These are phyloP conservation scores for Gulo gulo DNA, from an alignment of 2,113 vertebrate genomes.

Conservation along the genomic window DNA sequence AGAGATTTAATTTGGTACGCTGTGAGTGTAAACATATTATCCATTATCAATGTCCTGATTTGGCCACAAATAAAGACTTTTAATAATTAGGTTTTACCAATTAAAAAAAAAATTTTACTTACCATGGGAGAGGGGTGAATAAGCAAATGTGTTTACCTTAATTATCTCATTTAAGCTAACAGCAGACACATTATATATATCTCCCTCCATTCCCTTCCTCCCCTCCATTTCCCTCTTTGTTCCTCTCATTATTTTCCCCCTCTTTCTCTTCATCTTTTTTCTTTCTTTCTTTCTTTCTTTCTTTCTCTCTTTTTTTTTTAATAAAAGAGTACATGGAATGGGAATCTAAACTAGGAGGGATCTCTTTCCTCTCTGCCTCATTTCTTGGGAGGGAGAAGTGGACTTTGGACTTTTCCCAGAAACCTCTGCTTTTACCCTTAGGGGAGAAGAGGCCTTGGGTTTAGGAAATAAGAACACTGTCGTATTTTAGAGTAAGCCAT, in stretches of 20 bases:
- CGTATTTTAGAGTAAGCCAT: not conserved
- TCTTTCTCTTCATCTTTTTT: not conserved
- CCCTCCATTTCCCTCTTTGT: not conserved
- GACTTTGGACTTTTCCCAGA: not conserved
- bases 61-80: not conserved
- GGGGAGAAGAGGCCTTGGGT: not conserved
- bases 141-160: not conserved
- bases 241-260: not conserved
- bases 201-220: too few relatives aligned
- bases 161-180: not conserved
- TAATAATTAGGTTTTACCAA: not conserved
- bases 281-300: not conserved
- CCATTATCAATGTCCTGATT: not conserved
- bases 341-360: not conserved
- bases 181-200: not conserved
- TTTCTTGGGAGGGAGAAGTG: not conserved
- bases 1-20: not conserved
- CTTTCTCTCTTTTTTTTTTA: not conserved
- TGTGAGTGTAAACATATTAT: not conserved
- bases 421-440: not conserved
- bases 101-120: not conserved
- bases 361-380: not conserved
- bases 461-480: not conserved
- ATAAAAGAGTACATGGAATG: not conserved
- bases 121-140: not conserved